Evolutionary conservation across 2,888 invertebrate genomes (phyloP), one percentile per base, ranked within the genome.

Genomic region (Brenthis ino): DNA sequence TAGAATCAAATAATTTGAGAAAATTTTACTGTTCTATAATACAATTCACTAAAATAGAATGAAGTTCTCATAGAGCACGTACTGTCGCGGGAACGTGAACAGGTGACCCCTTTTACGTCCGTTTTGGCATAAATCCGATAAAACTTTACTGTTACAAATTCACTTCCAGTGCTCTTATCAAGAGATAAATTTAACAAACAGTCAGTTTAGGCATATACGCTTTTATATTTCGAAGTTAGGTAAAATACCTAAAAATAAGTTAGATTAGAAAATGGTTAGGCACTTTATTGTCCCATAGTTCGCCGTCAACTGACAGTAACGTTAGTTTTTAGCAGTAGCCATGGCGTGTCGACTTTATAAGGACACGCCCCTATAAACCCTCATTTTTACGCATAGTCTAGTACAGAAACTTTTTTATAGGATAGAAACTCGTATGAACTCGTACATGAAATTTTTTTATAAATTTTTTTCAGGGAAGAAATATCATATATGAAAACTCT

Each of bases 271-370:
- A 12, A 13, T n/a, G 16, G 12, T 56, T 14, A 51, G 24, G 50
- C 67, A 65, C 66, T 65, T 66, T 76, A 74, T 76, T 72, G 72
- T 72, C 65, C 77, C 77, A 77, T 72, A 73, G 77, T 74, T 75
- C 75, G 75, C 69, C 78, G 76, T 74, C 78, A 82, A 89, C 88
- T 88, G 85, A 79, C 81, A 72, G 76, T 79, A 72, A 75, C 75
- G 76, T 75, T 72, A 69, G 70, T 72, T 72, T 67, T 74, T 74
- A 69, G 67, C 73, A 73, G 74, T 81, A 81, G 80, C 83, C 81
- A 75, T 83, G 82, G 79, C 80, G 77, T 76, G 76, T 75, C 77
- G 78, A 79, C 80, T 73, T 77, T 82, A 78, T 74, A 72, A 80
- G 81, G 85, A 82, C 82, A 83, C 80, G 65, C 69, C 73, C 68